Evolutionary conservation across 2,113 vertebrate species (phyloP).

Genomic region (Anhinga rufa): DNA sequence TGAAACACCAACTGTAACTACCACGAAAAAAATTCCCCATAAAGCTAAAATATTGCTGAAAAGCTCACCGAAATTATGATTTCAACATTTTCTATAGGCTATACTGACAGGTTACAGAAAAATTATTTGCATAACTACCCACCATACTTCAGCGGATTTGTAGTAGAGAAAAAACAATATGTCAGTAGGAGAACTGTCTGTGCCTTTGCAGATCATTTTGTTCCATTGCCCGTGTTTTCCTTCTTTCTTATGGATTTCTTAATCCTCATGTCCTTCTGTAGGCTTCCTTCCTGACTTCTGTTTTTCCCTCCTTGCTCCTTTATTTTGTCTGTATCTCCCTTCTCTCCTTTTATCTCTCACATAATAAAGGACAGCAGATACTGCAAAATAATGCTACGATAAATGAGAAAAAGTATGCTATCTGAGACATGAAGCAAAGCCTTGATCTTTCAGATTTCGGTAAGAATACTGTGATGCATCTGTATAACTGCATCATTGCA

Average conservation of each 20-base stretch:
- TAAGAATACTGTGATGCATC: background rate
- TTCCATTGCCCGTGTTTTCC: background rate
- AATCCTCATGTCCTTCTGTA: background rate
- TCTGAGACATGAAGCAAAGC: background rate
- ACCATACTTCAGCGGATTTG: background rate
- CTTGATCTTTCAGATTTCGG: background rate
- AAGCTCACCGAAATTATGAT: background rate
- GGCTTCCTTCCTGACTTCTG: background rate
- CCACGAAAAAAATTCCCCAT: background rate
- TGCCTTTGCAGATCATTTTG: background rate
- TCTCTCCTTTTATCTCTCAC: background rate
- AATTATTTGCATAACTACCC: background rate
- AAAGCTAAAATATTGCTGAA: background rate
- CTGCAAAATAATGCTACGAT: background rate
- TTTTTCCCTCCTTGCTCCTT: background rate
- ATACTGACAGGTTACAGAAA: background rate
- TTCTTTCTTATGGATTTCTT: background rate
- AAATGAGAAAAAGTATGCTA: background rate
- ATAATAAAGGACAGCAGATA: background rate
- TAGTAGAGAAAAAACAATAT: background rate
- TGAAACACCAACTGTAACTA: background rate
- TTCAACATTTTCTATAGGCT: background rate
- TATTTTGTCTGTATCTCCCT: background rate
- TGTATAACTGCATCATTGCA: rapidly evolving
- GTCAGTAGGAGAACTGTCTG: background rate